These are phyloP conservation scores for Cyrtonyx montezumae DNA, from an alignment of 2,113 vertebrate genomes.

Conservation along the genomic window DNA sequence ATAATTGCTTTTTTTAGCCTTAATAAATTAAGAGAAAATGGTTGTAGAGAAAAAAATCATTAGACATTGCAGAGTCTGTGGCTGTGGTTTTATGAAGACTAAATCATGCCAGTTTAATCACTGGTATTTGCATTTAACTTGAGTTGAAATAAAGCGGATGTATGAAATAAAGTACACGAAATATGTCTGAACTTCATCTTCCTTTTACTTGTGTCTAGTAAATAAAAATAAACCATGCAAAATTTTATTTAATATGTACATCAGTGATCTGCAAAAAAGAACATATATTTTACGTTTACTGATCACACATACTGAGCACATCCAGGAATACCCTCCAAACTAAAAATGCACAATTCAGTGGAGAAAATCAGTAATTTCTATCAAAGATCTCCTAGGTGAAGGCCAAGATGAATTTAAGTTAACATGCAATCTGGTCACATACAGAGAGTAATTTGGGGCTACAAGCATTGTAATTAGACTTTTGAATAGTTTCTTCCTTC, in stretches of 20 bases:
- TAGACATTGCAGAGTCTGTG: not conserved
- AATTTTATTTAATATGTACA: not conserved
- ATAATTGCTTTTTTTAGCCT: not conserved
- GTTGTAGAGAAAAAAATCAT: not conserved
- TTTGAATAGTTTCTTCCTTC: not conserved
- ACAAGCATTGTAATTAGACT: not conserved
- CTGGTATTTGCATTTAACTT: not conserved
- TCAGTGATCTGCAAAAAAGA: slow-evolving; percentile 1
- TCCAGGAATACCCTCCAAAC: not conserved
- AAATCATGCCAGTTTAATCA: not conserved
- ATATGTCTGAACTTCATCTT: not conserved
- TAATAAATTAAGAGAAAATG: not conserved
- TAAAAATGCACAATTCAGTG: not conserved
- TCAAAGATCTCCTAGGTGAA: not conserved
- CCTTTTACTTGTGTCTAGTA: not conserved
- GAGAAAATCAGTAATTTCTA: not conserved
- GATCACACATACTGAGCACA: not conserved
- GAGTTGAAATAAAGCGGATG: not conserved
- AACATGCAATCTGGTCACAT: not conserved
- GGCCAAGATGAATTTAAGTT: not conserved
- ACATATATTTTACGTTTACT: not conserved
- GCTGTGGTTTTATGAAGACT: not conserved
- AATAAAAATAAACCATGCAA: not conserved
- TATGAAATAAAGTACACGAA: not conserved
- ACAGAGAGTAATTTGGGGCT: not conserved